Percentiles rank a stretch among this genome's conserved stretches.
phyloP scores from a whole-genome alignment of 1,140 invertebrate genomes.

The Oppia nitens region DNA sequence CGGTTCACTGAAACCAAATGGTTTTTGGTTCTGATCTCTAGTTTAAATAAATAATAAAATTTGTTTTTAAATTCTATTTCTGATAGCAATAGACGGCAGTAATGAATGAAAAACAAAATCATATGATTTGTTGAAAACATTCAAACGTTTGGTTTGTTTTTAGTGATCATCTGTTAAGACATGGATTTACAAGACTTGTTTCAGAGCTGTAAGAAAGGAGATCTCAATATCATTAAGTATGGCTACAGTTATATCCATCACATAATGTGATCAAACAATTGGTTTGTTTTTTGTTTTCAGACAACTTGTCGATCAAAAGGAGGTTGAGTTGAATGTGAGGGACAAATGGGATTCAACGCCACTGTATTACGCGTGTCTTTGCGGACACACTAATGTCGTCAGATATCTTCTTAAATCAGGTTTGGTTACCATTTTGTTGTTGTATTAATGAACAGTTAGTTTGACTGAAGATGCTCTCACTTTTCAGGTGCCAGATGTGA shows the following conservation, averaged over 20 bases:
- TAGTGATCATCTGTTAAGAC: too few relatives aligned
- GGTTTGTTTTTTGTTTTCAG: neutral
- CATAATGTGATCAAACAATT: neutral
- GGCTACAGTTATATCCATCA: neutral
- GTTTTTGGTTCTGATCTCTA: too few relatives aligned
- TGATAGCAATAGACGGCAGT: too few relatives aligned
- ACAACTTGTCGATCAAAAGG: constrained; percentile 36
- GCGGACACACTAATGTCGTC: constrained; percentile 36
- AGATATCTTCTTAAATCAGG: constrained; percentile 35
- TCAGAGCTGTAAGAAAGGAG: constrained; percentile 4
- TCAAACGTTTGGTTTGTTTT: too few relatives aligned
- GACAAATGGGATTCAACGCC: constrained; percentile 40
- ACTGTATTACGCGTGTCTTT: constrained; percentile 40
- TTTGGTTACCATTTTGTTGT: neutral
- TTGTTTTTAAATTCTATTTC: too few relatives aligned
- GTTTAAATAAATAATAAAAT: too few relatives aligned
- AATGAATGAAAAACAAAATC: too few relatives aligned
- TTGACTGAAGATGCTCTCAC: constrained; percentile 3
- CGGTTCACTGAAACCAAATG: too few relatives aligned
- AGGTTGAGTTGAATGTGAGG: constrained; percentile 34
- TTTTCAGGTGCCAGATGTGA: constrained; percentile 36
- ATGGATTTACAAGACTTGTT: constrained; percentile 8
- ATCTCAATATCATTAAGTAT: constrained; percentile 2
- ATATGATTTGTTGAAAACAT: too few relatives aligned
- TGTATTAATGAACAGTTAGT: constrained; percentile 17